Conservation (phyloP, 2,113 vertebrate species). For the Etheostoma spectabile region DNA sequence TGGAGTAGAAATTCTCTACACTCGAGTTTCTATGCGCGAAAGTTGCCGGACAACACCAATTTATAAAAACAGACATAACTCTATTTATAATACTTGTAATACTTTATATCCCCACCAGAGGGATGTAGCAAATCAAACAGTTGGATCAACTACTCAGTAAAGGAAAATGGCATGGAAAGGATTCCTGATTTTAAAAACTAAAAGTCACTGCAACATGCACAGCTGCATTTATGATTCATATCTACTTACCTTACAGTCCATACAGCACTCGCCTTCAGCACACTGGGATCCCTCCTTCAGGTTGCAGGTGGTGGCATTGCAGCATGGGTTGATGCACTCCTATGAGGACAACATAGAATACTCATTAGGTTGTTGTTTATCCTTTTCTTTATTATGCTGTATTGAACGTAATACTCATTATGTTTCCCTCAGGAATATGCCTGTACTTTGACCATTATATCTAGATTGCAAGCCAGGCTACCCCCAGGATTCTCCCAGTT, state of each 20-base stretch:
- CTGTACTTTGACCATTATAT: background rate
- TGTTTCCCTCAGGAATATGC: background rate
- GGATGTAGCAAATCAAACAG: background rate
- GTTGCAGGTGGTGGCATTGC: conserved; percentile 82
- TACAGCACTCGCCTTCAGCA: conserved; percentile 80
- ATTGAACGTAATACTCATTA: background rate
- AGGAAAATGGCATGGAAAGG: background rate
- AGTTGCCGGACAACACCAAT: no score
- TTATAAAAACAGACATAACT: no score
- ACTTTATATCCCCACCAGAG: conserved; percentile 31
- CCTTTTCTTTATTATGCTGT: background rate
- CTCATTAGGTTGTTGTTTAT: background rate
- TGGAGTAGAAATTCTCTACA: no score
- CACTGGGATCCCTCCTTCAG: conserved; percentile 74
- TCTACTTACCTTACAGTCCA: conserved; percentile 81
- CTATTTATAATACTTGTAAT: background rate
- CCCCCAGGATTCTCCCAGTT: no score
- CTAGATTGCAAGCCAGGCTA: no score
- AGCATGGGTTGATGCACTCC: conserved; percentile 85
- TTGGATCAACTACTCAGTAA: no score
- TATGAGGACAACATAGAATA: conserved; percentile 30
- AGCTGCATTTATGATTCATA: no score
- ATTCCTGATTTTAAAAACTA: background rate
- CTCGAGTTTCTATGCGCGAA: no score
- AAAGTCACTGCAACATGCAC: background rate